Evolutionary conservation across 2,113 vertebrate species (phyloP).

Genomic region (Crocuta crocuta): DNA sequence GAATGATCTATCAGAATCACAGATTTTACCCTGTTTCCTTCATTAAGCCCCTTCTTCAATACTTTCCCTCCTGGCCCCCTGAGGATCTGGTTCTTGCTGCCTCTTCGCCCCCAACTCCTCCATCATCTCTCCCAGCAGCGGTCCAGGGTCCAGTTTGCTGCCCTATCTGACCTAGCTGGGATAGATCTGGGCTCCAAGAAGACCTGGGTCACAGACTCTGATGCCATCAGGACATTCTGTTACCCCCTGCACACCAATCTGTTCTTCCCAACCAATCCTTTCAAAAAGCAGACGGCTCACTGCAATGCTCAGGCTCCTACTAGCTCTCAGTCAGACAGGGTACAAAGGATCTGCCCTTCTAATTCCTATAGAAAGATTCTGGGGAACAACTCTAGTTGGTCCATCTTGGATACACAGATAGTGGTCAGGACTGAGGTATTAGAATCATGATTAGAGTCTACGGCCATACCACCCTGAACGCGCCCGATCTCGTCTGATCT

Average conservation of each 20-base stretch:
- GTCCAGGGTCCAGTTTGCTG: neutral
- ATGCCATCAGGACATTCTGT: neutral
- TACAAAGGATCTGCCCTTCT: neutral
- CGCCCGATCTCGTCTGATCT: too few species aligned
- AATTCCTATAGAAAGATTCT: neutral
- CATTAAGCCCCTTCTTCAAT: neutral
- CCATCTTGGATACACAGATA: neutral
- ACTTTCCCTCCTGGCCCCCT: neutral
- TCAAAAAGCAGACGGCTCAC: neutral
- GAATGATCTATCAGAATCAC: neutral
- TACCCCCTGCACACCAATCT: neutral
- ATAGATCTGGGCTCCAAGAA: neutral
- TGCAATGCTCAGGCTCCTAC: neutral
- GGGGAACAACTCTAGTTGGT: neutral
- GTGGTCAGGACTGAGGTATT: neutral
- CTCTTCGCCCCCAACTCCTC: neutral
- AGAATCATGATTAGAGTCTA: neutral
- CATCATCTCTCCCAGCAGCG: neutral
- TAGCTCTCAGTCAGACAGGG: neutral
- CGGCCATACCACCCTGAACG: too few species aligned
- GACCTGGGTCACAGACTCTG: neutral
- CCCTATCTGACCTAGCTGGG: neutral
- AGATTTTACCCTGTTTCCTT: neutral
- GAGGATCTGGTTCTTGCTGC: neutral
- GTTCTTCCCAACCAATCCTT: conserved; percentile 11